A percentile compares a stretch with the other conserved stretches of the same genome.
Evolutionary conservation across 1,140 invertebrate species (phyloP).

Genomic region (Drosophila pseudoananassae): DNA sequence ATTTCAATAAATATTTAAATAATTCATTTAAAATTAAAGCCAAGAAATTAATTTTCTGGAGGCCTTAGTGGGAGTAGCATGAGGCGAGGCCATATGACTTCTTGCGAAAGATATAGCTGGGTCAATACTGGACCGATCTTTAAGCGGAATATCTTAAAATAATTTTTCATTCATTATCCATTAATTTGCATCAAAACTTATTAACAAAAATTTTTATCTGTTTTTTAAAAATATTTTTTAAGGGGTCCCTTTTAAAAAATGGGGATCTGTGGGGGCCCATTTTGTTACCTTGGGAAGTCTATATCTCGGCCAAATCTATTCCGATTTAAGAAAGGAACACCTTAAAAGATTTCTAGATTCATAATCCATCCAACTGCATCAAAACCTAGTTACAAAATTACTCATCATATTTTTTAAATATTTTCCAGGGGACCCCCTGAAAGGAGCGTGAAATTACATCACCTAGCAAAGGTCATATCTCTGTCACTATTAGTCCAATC

Average conservation of each 20-base stretch:
- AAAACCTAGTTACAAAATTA: neutral
- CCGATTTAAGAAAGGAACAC: neutral
- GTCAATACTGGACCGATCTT: neutral
- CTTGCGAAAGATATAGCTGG: neutral
- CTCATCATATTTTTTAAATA: neutral
- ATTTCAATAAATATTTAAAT: no score
- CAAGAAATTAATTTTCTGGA: neutral
- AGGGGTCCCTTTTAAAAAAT: neutral
- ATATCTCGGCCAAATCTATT: neutral
- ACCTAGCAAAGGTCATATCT: neutral
- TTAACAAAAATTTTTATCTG: neutral
- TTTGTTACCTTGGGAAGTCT: no score
- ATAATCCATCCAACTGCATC: neutral
- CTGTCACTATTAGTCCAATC: neutral
- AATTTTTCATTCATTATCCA: no score
- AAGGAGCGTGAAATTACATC: neutral
- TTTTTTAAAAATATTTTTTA: neutral
- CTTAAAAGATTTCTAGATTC: neutral
- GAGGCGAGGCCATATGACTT: neutral
- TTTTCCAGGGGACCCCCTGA: neutral
- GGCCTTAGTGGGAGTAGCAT: no score
- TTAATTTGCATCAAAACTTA: neutral
- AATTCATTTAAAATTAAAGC: neutral
- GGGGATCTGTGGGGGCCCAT: no score
- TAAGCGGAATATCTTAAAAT: neutral